These are phyloP conservation scores for Noctua pronuba DNA, from an alignment of 2,888 invertebrate genomes.

Conservation along the genomic window DNA sequence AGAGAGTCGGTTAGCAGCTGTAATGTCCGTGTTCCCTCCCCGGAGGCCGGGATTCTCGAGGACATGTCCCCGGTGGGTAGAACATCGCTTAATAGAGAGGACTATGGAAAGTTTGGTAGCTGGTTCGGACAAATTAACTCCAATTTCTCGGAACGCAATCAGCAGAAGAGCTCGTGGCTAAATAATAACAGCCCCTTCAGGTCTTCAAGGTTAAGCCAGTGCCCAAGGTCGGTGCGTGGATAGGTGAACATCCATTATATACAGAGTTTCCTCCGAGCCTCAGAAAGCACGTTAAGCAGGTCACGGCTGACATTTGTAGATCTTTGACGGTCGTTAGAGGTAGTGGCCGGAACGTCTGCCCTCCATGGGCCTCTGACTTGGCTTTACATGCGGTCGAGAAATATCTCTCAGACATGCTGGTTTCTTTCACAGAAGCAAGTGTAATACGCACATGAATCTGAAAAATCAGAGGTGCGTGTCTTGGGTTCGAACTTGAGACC, in stretches of 20 bases:
- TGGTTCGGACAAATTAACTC: background rate
- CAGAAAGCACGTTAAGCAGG: background rate
- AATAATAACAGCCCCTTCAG: background rate
- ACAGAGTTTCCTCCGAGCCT: background rate
- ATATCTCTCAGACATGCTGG: too few relatives aligned
- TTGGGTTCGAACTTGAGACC: too few relatives aligned
- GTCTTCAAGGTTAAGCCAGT: background rate
- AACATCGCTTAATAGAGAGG: constrained; percentile 25
- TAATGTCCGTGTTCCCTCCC: constrained; percentile 26
- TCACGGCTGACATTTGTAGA: background rate
- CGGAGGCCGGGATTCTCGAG: constrained; percentile 13
- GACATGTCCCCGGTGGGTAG: constrained; percentile 17
- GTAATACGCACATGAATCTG: too few relatives aligned
- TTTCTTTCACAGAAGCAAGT: too few relatives aligned
- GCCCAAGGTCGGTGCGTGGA: background rate
- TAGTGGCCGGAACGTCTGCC: too few relatives aligned
- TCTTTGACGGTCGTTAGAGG: background rate
- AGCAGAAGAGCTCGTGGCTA: background rate
- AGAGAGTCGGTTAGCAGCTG: background rate
- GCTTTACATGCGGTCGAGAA: too few relatives aligned
- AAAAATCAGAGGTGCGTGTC: too few relatives aligned
- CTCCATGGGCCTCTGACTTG: too few relatives aligned
- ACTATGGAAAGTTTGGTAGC: background rate
- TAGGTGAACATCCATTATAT: background rate
- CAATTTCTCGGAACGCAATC: background rate